phyloP scores from a whole-genome alignment of 2,797 vertebrate genomes.

The Antennarius maculatus region DNA sequence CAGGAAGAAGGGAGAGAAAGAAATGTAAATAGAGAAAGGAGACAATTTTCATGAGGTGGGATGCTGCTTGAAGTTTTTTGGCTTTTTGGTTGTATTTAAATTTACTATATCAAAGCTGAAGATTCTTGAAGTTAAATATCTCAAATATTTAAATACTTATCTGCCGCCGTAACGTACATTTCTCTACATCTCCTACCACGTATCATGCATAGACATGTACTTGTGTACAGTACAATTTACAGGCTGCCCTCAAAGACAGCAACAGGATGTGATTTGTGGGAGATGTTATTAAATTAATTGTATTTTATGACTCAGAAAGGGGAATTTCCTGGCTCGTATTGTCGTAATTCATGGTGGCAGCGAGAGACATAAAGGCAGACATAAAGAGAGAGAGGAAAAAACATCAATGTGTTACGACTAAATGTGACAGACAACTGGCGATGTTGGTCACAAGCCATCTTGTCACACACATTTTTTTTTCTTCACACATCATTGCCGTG shows the following conservation, averaged over 20 bases:
- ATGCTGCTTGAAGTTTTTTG: background rate
- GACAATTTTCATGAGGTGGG: too few relatives aligned
- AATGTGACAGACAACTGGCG: conserved; percentile 9
- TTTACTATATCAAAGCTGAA: too few relatives aligned
- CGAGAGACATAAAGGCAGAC: conserved; percentile 8
- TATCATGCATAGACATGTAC: too few relatives aligned
- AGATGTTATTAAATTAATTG: conserved; percentile 37
- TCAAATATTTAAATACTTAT: too few relatives aligned
- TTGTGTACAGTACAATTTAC: too few relatives aligned
- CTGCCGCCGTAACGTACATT: too few relatives aligned
- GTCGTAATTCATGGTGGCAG: conserved; percentile 22
- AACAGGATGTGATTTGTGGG: conserved; percentile 49
- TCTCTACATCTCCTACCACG: too few relatives aligned
- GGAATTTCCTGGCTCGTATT: conserved; percentile 46
- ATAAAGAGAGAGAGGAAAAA: conserved; percentile 8
- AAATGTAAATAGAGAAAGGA: background rate
- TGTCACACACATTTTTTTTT: conserved; percentile 2
- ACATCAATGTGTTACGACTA: conserved; percentile 5
- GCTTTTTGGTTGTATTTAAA: background rate
- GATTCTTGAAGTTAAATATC: too few relatives aligned
- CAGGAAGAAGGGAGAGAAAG: conserved; percentile 23
- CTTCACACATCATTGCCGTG: background rate
- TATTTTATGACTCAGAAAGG: conserved; percentile 47
- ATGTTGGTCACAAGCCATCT: conserved; percentile 22
- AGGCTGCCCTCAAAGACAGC: too few relatives aligned